Conservation (phyloP, 2,888 invertebrate species). For the Melangyna quadrimaculata region DNA sequence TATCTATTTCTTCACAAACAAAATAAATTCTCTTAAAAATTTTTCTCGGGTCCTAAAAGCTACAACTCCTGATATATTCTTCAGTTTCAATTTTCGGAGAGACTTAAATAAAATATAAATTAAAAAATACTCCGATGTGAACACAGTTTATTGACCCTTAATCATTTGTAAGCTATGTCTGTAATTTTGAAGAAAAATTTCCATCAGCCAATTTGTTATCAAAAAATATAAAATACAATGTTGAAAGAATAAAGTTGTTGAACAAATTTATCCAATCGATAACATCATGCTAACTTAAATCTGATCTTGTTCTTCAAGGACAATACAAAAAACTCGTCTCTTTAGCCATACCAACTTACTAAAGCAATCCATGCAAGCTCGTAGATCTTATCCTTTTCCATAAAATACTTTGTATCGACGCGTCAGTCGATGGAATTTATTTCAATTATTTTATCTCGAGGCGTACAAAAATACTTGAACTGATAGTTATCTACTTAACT, state of each 20-base stretch:
- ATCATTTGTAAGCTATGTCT: neutral
- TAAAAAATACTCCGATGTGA: no score
- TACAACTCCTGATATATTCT: no score
- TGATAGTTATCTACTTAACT: slow-evolving; percentile 67
- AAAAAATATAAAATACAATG: neutral
- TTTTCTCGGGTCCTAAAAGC: no score
- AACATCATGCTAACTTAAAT: slow-evolving; percentile 16
- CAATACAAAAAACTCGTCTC: neutral
- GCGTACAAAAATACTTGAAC: slow-evolving; percentile 46
- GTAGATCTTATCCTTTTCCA: slow-evolving; percentile 39
- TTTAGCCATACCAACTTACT: neutral
- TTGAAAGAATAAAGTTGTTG: slow-evolving; percentile 51
- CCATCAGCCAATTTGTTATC: neutral
- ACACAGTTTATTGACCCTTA: neutral
- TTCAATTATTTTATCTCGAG: slow-evolving; percentile 60
- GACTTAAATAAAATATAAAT: no score
- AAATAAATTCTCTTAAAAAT: no score
- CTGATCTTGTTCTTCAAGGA: neutral
- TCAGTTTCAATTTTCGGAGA: no score
- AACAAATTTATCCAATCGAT: slow-evolving; percentile 39
- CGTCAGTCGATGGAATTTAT: slow-evolving; percentile 17
- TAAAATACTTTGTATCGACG: neutral
- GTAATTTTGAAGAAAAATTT: neutral
- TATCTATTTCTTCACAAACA: no score
- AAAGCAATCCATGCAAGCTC: neutral